These are phyloP conservation scores for Pseudobourletiella spinata DNA, from an alignment of 1,140 invertebrate species.

Conservation along the genomic window DNA sequence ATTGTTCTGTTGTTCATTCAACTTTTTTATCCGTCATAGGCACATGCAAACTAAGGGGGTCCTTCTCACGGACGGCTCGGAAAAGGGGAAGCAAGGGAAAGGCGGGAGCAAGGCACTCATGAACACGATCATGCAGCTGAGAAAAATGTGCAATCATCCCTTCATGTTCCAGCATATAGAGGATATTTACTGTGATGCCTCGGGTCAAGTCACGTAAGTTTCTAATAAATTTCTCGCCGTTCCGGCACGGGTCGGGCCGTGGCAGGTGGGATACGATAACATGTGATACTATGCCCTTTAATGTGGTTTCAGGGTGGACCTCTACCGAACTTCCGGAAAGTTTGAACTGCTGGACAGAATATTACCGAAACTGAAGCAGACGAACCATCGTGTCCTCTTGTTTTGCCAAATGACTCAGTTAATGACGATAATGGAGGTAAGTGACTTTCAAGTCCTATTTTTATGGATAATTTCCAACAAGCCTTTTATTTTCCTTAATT, in stretches of 20 bases:
- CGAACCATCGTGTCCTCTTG: slow-evolving; percentile 55
- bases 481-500: too few species aligned
- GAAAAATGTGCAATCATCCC: slow-evolving; percentile 66
- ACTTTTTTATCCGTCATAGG: too few species aligned
- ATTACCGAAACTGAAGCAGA: slow-evolving; percentile 54
- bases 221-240: neutral
- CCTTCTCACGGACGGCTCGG: slow-evolving; percentile 50
- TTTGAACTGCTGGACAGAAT: slow-evolving; percentile 63
- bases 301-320: slow-evolving; percentile 44
- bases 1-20: too few species aligned
- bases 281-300: neutral
- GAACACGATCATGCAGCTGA: slow-evolving; percentile 64
- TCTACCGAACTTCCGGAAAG: slow-evolving; percentile 58
- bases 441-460: too few species aligned
- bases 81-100: slow-evolving; percentile 51
- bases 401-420: slow-evolving; percentile 67
- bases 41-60: slow-evolving; percentile 59
- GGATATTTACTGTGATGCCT: slow-evolving; percentile 45
- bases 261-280: neutral
- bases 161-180: slow-evolving; percentile 65
- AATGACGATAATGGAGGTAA: slow-evolving; percentile 61
- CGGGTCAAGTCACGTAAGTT: slow-evolving; percentile 17
- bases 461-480: too few species aligned
- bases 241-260: too few species aligned
- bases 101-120: slow-evolving; percentile 50